These are phyloP conservation scores for Platyrinchus mystaceus DNA, from an alignment of 2,797 vertebrate genomes.

Conservation along the genomic window DNA sequence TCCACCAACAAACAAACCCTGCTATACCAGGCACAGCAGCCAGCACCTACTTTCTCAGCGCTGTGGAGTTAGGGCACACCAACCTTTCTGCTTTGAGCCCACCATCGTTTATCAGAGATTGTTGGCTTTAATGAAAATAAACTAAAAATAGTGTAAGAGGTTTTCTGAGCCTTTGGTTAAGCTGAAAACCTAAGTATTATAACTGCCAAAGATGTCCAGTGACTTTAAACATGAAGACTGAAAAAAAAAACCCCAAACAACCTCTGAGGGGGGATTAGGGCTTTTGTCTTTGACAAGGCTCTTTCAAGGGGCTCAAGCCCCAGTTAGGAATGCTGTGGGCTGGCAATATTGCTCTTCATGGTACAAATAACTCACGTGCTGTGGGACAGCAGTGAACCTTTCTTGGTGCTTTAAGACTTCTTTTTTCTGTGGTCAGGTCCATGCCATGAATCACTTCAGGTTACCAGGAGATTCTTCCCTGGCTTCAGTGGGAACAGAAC, in stretches of 20 bases:
- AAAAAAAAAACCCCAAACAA: background rate
- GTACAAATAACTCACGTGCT: background rate
- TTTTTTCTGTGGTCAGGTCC: background rate
- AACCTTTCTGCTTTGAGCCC: background rate
- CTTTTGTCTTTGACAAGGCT: rapidly evolving
- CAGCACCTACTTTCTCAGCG: background rate
- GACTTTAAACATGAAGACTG: background rate
- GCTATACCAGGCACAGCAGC: background rate
- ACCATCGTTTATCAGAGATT: background rate
- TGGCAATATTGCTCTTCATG: background rate
- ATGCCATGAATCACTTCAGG: background rate
- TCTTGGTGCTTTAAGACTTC: background rate
- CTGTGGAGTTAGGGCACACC: background rate
- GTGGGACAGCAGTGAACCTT: background rate
- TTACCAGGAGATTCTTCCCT: background rate
- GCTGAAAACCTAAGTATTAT: background rate
- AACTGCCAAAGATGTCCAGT: background rate
- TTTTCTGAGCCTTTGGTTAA: background rate
- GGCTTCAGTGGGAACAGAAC: background rate
- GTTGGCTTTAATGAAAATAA: background rate
- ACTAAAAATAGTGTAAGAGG: background rate
- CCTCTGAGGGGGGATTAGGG: background rate
- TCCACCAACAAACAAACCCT: background rate
- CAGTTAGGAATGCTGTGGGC: background rate
- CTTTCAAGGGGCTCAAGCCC: background rate